A percentile compares a stretch with the other conserved stretches of the same genome.
Conservation (phyloP, 2,113 vertebrate species). For the Hemibagrus wyckioides region DNA sequence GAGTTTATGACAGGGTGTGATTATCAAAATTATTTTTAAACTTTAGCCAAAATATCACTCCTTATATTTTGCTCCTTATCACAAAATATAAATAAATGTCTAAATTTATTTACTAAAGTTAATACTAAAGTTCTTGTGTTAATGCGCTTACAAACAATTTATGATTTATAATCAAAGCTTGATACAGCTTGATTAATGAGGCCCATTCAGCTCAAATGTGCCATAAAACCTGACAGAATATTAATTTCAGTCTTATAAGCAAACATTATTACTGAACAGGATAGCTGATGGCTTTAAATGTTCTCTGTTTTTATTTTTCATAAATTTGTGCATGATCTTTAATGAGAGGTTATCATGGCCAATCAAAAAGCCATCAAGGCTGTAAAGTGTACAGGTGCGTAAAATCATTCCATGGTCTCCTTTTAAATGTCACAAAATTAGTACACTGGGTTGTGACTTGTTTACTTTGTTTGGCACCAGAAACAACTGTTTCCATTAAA, state of each 20-base stretch:
- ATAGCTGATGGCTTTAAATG: background rate
- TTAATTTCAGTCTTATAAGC: background rate
- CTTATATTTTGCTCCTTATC: no score
- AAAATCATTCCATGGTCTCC: background rate
- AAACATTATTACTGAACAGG: background rate
- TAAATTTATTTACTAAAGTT: background rate
- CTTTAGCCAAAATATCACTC: no score
- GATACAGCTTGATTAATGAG: background rate
- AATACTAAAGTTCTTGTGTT: background rate
- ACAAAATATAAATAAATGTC: no score
- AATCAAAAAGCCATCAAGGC: background rate
- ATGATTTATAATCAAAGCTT: background rate
- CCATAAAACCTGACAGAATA: background rate
- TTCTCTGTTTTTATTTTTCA: background rate
- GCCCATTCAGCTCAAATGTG: background rate
- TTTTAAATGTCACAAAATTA: slow-evolving; percentile 3
- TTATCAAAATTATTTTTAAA: no score
- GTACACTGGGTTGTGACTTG: background rate
- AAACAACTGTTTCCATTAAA: background rate
- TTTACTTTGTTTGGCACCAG: slow-evolving; percentile 29
- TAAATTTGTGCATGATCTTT: background rate
- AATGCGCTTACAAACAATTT: background rate
- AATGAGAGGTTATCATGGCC: background rate
- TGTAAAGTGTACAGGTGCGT: background rate
- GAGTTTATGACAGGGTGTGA: no score